Evolutionary conservation across 2,888 invertebrate species (phyloP).

Genomic region (Barypeithes pellucidus): DNA sequence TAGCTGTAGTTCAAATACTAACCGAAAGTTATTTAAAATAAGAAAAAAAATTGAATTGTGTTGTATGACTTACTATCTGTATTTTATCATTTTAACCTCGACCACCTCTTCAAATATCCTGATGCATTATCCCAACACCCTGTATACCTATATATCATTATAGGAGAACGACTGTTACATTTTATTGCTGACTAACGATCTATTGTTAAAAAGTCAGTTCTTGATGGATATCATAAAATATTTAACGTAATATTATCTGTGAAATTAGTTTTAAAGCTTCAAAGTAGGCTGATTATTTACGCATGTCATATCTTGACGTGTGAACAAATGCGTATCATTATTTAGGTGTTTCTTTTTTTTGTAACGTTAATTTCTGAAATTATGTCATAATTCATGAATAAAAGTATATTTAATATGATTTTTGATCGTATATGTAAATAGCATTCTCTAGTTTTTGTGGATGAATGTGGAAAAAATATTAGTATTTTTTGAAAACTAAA

Average conservation of each 20-base stretch:
- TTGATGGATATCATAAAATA: slow-evolving; percentile 43
- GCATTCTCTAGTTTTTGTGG: no score
- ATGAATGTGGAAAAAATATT: no score
- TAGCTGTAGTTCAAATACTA: no score
- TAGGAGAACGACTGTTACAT: slow-evolving; percentile 16
- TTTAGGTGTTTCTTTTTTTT: slow-evolving; percentile 9
- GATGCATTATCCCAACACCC: no score
- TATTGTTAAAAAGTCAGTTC: slow-evolving; percentile 41
- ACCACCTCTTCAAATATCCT: no score
- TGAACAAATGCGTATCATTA: slow-evolving; percentile 42
- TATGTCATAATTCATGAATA: slow-evolving; percentile 40
- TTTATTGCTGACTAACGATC: slow-evolving; percentile 44
- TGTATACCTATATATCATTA: no score
- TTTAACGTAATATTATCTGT: slow-evolving; percentile 48
- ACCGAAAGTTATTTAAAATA: no score
- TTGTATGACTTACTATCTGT: no score
- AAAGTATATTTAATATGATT: neutral
- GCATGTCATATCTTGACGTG: slow-evolving; percentile 45
- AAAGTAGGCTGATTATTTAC: slow-evolving; percentile 51
- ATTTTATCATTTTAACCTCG: no score
- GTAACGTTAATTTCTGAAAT: slow-evolving; percentile 21
- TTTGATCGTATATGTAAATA: no score
- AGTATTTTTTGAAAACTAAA: no score
- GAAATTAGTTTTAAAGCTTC: slow-evolving; percentile 49
- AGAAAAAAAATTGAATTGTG: no score